Percentiles rank a stretch among this genome's conserved stretches.
These are phyloP conservation scores for Muscicapa striata DNA, from an alignment of 2,797 vertebrate genomes.

Conservation along the genomic window DNA sequence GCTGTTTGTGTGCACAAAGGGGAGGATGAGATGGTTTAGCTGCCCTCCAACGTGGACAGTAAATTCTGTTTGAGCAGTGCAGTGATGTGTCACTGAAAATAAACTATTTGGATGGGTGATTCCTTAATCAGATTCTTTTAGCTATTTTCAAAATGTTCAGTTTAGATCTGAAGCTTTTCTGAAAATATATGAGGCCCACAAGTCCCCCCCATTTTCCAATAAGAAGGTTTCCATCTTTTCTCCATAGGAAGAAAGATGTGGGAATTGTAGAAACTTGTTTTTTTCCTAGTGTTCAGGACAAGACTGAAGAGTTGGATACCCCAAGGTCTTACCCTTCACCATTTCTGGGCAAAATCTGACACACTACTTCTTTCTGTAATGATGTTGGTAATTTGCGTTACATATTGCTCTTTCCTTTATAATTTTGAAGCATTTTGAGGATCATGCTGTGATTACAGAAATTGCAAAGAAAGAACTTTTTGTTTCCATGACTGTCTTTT, in stretches of 20 bases:
- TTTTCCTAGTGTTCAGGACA: neutral
- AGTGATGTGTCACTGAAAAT: neutral
- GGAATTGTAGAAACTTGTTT: neutral
- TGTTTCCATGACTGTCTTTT: neutral
- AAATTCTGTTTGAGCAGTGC: neutral
- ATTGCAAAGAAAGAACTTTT: neutral
- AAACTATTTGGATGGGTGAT: neutral
- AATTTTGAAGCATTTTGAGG: neutral
- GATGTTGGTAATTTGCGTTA: neutral
- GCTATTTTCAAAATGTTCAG: neutral
- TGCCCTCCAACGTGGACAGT: rapidly evolving
- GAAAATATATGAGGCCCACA: neutral
- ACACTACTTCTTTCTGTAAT: neutral
- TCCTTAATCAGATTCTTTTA: neutral
- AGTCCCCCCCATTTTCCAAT: neutral
- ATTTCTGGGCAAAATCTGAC: neutral
- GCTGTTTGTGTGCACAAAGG: neutral
- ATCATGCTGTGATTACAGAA: neutral
- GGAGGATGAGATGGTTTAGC: neutral
- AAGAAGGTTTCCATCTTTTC: neutral
- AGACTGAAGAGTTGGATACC: neutral
- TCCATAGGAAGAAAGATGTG: neutral
- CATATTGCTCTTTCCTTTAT: rapidly evolving
- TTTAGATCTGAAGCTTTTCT: neutral
- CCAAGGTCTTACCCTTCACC: neutral